Conservation (phyloP, 2,797 vertebrate species). For the Neosalanx taihuensis region DNA sequence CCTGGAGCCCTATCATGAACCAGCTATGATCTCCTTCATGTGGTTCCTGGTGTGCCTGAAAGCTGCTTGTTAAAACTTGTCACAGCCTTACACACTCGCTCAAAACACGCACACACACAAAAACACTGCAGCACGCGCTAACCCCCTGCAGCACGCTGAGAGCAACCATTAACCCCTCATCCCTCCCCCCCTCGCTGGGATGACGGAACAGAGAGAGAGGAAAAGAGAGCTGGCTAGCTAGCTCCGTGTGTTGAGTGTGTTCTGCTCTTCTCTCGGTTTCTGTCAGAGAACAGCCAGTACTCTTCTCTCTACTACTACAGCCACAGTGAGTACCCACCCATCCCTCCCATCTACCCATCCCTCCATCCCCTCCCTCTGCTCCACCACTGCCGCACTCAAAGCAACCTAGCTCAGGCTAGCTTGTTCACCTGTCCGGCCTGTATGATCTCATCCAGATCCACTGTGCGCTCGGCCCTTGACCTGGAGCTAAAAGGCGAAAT, state of each 20-base stretch:
- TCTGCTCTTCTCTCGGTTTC: constrained; percentile 51
- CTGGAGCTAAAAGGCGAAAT: not conserved
- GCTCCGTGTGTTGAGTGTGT: constrained; percentile 45
- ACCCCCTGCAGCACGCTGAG: constrained; percentile 3
- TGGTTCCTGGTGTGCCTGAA: not conserved
- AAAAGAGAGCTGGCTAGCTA: constrained; percentile 19
- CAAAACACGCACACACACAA: not conserved
- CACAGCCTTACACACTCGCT: constrained; percentile 12
- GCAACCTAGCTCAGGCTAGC: not conserved
- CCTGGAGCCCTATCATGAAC: too few species aligned
- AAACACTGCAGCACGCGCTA: constrained; percentile 6
- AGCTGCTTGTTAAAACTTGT: not conserved
- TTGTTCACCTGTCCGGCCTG: not conserved
- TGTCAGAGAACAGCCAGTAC: constrained; percentile 46
- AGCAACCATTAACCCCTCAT: not conserved
- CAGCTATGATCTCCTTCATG: not conserved
- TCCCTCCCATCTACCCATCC: not conserved
- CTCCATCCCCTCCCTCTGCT: not conserved
- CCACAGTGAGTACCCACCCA: constrained; percentile 49
- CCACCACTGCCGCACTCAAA: not conserved
- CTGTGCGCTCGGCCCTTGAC: not conserved
- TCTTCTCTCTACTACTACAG: constrained; percentile 52
- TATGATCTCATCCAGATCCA: not conserved
- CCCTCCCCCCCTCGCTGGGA: not conserved
- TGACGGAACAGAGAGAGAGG: not conserved